Conservation (phyloP, 2,797 vertebrate species). For the Cheracebus regulus region DNA sequence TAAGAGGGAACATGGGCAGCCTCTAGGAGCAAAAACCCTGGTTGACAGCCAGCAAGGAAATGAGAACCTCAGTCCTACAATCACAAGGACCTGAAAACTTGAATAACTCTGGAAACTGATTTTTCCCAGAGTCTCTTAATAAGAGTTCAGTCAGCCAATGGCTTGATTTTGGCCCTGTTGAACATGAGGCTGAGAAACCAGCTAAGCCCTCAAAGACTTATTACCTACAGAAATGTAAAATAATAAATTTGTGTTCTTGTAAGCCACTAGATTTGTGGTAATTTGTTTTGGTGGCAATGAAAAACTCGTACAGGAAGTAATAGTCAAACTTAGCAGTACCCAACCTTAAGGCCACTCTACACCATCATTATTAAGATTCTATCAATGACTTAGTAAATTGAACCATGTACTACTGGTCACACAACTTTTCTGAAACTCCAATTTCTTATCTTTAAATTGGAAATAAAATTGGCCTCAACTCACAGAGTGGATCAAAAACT, state of each 20-base stretch:
- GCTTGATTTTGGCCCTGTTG: conserved; percentile 22
- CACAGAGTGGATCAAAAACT: not conserved
- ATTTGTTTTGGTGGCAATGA: not conserved
- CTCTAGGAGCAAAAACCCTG: not conserved
- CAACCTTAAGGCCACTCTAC: not conserved
- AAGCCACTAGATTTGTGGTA: not conserved
- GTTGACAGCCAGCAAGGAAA: not conserved
- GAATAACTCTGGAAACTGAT: not conserved
- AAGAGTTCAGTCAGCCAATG: not conserved
- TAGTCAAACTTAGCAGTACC: not conserved
- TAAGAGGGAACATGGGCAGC: not conserved
- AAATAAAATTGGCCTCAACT: not conserved
- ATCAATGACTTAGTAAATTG: not conserved
- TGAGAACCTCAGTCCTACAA: not conserved
- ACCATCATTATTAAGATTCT: not conserved
- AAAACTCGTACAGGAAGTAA: not conserved
- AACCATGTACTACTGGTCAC: not conserved
- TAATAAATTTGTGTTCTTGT: not conserved
- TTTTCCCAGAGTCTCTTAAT: not conserved
- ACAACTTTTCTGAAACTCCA: not conserved
- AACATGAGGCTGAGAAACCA: not conserved
- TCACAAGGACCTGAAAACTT: not conserved
- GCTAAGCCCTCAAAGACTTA: not conserved
- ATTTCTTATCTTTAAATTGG: not conserved
- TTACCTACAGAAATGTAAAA: not conserved